Percentiles rank a stretch among this genome's conserved stretches.
phyloP scores from a whole-genome alignment of 2,888 invertebrate species.

The Stenurella melanura region DNA sequence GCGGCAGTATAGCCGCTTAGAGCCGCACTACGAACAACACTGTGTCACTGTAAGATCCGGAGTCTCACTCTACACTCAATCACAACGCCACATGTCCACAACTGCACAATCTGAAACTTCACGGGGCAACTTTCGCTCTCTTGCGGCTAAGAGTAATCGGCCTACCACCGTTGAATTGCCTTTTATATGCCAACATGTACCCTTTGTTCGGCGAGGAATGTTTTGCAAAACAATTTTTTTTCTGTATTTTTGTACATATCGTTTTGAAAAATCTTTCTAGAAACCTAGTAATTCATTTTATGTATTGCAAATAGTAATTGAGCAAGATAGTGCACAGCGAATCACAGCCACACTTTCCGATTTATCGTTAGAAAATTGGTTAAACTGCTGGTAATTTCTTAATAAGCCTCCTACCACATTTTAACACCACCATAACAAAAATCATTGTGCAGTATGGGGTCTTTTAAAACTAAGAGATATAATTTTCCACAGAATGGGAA shows the following conservation, averaged over 20 bases:
- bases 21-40: slow-evolving; percentile 44
- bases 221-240: slow-evolving; percentile 29
- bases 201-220: slow-evolving; percentile 22
- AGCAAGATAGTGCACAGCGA: not conserved
- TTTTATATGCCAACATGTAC: slow-evolving; percentile 59
- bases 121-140: slow-evolving; percentile 62
- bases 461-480: no score
- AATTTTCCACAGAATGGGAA: no score
- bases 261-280: slow-evolving; percentile 10
- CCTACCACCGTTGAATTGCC: slow-evolving; percentile 61
- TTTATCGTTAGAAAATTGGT: not conserved
- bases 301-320: not conserved
- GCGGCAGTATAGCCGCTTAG: slow-evolving; percentile 36
- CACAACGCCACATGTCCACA: slow-evolving; percentile 50
- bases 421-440: not conserved
- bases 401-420: not conserved
- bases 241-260: not conserved
- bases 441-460: no score
- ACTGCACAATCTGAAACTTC: slow-evolving; percentile 33
- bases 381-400: not conserved
- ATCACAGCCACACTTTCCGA: slow-evolving; percentile 11
- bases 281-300: not conserved
- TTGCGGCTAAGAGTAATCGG: slow-evolving; percentile 63
- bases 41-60: slow-evolving; percentile 44
- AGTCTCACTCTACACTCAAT: slow-evolving; percentile 50